Evolutionary conservation across 2,888 invertebrate genomes (phyloP), one percentile per base, ranked within the genome.

Genomic region (Meta bourneti): DNA sequence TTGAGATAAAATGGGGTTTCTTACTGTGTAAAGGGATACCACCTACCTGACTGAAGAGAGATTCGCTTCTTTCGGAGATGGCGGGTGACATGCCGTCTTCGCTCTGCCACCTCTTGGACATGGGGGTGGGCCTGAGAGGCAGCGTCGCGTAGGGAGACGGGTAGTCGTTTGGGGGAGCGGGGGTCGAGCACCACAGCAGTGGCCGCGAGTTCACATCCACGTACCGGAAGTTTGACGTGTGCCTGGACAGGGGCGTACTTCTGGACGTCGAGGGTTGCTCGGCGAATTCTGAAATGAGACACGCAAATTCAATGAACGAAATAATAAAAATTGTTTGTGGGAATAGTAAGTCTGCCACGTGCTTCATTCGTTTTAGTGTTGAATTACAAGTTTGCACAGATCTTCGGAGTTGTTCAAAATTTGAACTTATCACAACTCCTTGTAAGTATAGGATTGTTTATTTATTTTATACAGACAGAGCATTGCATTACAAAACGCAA

Each of bases 131-230:
- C 5, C 92, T 54, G 1, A 92, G 89, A 1, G 92, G 92, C 0
- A 92, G 74, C 0, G 92, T 92, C 11, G 92, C 92, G 20, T 92
- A 92, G 6, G 92, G 92, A 6, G 92, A 92, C 13, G 92, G 92
- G n/a, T 92, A 92, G 52, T 92, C 92, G 75, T 89, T 72, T 7
- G 92, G 89, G 0, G 92, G 92, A 0, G 92, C 92, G 5, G 92
- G 92, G 11, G 92, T 92, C 7, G 92, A 89, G n/a, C 92, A 92
- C 84, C 89, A 92, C 70, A 92, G 72, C 52, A 92, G 69, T 4
- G 92, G 92, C 4, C 92, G 72, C 6, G 92, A 89, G 52, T 92
- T 89, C 16, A 89, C 89, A 69, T 89, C 92, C 78, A 92, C 92
- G 71, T 92, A 92, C 0, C 92, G 79, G 75, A 85, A 92, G 49